These are phyloP conservation scores for Drosophila tropicalis DNA, from an alignment of 1,140 invertebrate genomes.

Conservation along the genomic window DNA sequence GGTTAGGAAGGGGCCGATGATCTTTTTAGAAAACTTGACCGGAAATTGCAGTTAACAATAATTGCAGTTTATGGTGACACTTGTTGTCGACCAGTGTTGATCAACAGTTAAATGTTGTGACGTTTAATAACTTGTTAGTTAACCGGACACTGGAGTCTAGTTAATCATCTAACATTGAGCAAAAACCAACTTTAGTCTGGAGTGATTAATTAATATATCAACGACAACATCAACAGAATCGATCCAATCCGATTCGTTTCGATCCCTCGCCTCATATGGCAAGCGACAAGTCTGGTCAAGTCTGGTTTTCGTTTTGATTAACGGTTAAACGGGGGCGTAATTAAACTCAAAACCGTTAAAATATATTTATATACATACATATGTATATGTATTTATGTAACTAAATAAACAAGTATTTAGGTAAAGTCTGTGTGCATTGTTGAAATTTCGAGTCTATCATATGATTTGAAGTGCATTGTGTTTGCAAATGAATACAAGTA, in stretches of 20 bases:
- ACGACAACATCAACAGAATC: slow-evolving; percentile 10
- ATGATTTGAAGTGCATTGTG: background rate
- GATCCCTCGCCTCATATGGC: background rate
- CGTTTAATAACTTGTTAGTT: background rate
- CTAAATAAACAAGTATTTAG: background rate
- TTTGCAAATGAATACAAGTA: slow-evolving; percentile 5
- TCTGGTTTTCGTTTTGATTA: slow-evolving; percentile 9
- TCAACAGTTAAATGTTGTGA: background rate
- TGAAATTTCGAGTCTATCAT: background rate
- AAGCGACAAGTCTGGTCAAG: background rate
- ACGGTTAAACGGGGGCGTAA: slow-evolving; percentile 5
- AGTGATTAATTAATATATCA: slow-evolving; percentile 6
- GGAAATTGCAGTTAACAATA: background rate
- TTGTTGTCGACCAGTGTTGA: background rate
- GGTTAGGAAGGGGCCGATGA: too few species aligned
- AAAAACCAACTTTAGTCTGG: background rate
- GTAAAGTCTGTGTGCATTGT: background rate
- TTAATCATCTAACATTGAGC: slow-evolving; percentile 5
- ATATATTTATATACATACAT: too few species aligned
- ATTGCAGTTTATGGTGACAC: background rate
- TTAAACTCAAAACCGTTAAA: background rate
- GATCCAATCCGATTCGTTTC: background rate
- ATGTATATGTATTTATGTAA: background rate
- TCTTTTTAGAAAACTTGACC: too few species aligned
- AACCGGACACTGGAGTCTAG: background rate